A percentile compares a stretch with the other conserved stretches of the same genome.
These are phyloP conservation scores for Basileuterus tristriatus DNA, from an alignment of 2,797 vertebrate genomes.

Conservation along the genomic window DNA sequence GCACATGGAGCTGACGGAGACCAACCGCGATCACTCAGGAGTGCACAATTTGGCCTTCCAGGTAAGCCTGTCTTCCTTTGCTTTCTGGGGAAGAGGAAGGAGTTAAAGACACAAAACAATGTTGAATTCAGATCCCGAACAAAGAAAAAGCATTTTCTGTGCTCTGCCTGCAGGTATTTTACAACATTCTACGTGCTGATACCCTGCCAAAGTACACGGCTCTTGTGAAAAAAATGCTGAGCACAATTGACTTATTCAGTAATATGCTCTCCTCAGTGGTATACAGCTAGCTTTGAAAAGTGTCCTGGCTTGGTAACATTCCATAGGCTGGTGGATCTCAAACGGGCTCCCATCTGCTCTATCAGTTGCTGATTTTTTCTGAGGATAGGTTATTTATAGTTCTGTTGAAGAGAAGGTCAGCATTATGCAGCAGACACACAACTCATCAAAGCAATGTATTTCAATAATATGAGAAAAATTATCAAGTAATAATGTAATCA, in stretches of 20 bases:
- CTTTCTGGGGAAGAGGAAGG: neutral
- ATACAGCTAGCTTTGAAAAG: neutral
- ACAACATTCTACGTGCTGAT: neutral
- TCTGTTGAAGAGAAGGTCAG: neutral
- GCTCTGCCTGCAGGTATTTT: neutral
- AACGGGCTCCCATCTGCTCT: neutral
- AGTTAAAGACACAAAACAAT: neutral
- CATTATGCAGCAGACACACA: neutral
- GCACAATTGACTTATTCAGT: neutral
- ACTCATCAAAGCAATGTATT: neutral
- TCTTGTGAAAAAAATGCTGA: neutral
- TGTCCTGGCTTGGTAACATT: neutral
- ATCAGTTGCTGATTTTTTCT: neutral
- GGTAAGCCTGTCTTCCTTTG: slow-evolving; percentile 58
- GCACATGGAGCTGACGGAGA: slow-evolving; percentile 20
- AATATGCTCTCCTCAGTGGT: neutral
- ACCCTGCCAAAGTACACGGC: neutral
- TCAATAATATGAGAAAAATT: neutral
- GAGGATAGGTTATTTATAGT: neutral
- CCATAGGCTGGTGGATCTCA: neutral
- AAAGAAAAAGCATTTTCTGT: neutral
- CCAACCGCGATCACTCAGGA: neutral
- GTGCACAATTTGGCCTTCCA: slow-evolving; percentile 69
- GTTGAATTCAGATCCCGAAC: neutral
- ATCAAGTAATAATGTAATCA: neutral